Evolutionary conservation across 23 tunicate genomes (phyloP).

Genomic region (Halocynthia aurantium): DNA sequence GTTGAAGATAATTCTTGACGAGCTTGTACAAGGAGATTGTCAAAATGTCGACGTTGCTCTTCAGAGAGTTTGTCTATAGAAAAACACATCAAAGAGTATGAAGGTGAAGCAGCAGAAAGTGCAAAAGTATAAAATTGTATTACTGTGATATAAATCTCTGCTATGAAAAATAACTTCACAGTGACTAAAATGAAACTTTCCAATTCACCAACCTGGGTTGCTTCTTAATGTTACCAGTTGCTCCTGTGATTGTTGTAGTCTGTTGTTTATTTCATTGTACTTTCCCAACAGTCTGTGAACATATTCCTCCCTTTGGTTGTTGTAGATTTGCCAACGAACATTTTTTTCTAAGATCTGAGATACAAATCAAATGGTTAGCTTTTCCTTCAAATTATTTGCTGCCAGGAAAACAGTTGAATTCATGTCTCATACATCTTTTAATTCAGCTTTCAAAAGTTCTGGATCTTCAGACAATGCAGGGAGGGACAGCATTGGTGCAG

Average conservation of each 20-base stretch:
- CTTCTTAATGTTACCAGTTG: slow-evolving; percentile 27
- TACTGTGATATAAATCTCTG: too few relatives aligned
- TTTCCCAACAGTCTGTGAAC: slow-evolving; percentile 38
- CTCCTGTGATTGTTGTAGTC: slow-evolving; percentile 18
- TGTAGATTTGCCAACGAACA: slow-evolving; percentile 46
- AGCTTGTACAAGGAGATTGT: slow-evolving; percentile 52
- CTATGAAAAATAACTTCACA: background rate
- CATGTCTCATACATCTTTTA: too few relatives aligned
- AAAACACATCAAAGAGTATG: background rate
- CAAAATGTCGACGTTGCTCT: slow-evolving; percentile 65
- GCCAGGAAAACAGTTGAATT: too few relatives aligned
- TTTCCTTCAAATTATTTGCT: too few relatives aligned
- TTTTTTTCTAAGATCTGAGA: slow-evolving; percentile 39
- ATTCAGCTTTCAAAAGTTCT: too few relatives aligned
- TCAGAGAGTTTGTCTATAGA: slow-evolving; percentile 30
- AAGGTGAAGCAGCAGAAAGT: too few relatives aligned
- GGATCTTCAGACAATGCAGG: too few relatives aligned
- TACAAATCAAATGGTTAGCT: background rate
- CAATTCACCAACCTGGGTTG: slow-evolving; percentile 23
- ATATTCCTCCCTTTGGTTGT: slow-evolving; percentile 43
- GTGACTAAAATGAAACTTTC: background rate
- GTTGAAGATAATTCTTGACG: slow-evolving; percentile 32
- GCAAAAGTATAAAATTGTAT: too few relatives aligned
- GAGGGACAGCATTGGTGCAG: too few relatives aligned
- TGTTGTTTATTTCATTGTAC: slow-evolving; percentile 33